A percentile compares a stretch with the other conserved stretches of the same genome.
Evolutionary conservation across 2,888 invertebrate genomes (phyloP).

Genomic region (Lepidocyrtinus sp.): DNA sequence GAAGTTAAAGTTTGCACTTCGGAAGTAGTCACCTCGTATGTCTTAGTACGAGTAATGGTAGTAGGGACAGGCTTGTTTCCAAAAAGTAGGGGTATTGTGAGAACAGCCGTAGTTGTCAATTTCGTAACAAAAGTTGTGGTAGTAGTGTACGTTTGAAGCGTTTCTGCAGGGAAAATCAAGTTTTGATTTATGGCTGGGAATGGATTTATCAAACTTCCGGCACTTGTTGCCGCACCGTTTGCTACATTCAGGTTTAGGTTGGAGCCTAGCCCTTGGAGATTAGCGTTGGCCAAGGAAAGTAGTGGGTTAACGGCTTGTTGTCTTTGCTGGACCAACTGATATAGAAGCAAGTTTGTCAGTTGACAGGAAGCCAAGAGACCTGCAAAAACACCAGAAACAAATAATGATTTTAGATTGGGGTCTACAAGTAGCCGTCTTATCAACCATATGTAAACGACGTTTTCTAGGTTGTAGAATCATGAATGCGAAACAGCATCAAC

Average conservation of each 20-base stretch:
- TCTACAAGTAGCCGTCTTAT: too few relatives aligned
- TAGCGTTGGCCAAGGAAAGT: conserved; percentile 51
- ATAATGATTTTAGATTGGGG: background rate
- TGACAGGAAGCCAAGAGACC: conserved; percentile 69
- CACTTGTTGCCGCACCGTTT: conserved; percentile 7
- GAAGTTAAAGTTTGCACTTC: conserved; percentile 59
- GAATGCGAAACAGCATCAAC: background rate
- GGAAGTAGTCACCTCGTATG: conserved; percentile 63
- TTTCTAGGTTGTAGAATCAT: background rate
- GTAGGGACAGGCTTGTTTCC: conserved; percentile 64
- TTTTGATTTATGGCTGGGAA: conserved; percentile 63
- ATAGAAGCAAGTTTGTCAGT: conserved; percentile 69
- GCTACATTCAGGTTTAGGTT: conserved; percentile 43
- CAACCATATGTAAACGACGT: background rate
- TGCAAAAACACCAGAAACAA: conserved; percentile 33
- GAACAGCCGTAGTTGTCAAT: conserved; percentile 65
- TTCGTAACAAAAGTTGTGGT: conserved; percentile 66
- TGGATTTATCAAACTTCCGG: conserved; percentile 56
- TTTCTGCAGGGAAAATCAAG: conserved; percentile 60
- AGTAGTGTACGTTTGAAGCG: conserved; percentile 64
- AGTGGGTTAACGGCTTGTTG: conserved; percentile 51
- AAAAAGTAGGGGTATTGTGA: conserved; percentile 68
- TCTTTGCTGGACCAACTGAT: conserved; percentile 67
- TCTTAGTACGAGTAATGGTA: conserved; percentile 62
- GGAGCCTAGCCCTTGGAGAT: conserved; percentile 57